phyloP scores from a whole-genome alignment of 2,113 vertebrate genomes.

The Charina bottae region DNA sequence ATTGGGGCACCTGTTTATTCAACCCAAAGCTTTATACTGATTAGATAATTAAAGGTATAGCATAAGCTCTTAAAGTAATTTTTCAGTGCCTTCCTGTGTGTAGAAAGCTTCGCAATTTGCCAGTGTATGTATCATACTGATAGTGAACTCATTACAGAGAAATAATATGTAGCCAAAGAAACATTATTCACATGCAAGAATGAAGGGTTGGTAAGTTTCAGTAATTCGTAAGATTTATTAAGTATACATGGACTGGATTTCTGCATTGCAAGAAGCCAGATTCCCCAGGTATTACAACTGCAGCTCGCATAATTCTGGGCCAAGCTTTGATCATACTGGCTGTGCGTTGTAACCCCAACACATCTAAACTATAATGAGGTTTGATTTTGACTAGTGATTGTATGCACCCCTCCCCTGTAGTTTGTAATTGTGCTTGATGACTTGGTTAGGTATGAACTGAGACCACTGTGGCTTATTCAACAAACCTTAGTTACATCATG shows the following conservation, averaged over 20 bases:
- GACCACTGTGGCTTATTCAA: neutral
- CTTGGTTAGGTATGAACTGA: neutral
- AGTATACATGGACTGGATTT: neutral
- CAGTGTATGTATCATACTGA: neutral
- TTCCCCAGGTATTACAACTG: neutral
- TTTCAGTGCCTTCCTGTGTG: neutral
- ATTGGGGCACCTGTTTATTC: neutral
- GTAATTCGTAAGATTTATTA: neutral
- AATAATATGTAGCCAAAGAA: neutral
- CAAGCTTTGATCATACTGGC: neutral
- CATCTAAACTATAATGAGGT: neutral
- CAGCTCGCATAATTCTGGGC: neutral
- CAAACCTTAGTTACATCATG: neutral
- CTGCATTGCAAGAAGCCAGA: neutral
- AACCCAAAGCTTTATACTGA: neutral
- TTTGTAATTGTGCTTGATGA: neutral
- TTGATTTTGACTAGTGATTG: neutral
- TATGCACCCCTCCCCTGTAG: neutral
- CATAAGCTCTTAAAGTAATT: too few species aligned
- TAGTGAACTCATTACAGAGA: neutral
- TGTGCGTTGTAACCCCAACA: neutral
- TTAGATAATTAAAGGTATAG: neutral
- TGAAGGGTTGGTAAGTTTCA: neutral
- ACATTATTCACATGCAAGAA: neutral
- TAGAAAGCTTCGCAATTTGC: neutral